Evolutionary conservation across 2,888 invertebrate genomes (phyloP), one percentile per base, ranked within the genome.

Genomic region (Phengaris alcon): DNA sequence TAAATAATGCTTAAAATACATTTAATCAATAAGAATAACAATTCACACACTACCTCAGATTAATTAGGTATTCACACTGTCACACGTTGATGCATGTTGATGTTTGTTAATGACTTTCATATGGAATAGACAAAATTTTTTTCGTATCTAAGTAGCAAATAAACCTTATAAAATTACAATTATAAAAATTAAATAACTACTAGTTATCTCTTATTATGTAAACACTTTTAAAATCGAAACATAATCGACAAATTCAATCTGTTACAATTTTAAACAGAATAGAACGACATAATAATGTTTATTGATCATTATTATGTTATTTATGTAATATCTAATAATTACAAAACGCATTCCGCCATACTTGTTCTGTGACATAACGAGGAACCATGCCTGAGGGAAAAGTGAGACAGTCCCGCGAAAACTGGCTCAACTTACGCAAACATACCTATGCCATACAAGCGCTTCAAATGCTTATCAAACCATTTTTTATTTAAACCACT

Each of bases 291-390:
- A 52, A 52, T 52, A 52, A 2, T 35, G 35, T 52, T 35, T 64
- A 64, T 64, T 44, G 64, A 12, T 44, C 12, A 35, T 64, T 12
- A 44, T 35, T 64, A 64, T 64, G 22, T 64, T 64, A 64, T 44
- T 64, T 64, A 64, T 35, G 35, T 64, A 22, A 22, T 22, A 35
- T 64, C 35, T 64, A 84, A 86, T 87, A 87, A 86, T 86, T 84
- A 84, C 74, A 54, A 15, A 82, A 86, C 82, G 78, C 81, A 87
- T 89, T 82, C 87, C 86, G 80, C 77, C 82, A 84, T 81, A 84
- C 52, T 72, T 72, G 79, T 83, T 83, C 77, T 76, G 79, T 85
- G 83, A 85, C 83, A 83, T 85, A 86, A 86, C 79, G 74, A 78
- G 81, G 78, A 80, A 80, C 85, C 83, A 82, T 82, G 83, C 79